These are phyloP conservation scores for Melanostigma gelatinosum DNA, from an alignment of 2,113 vertebrate genomes.

Conservation along the genomic window DNA sequence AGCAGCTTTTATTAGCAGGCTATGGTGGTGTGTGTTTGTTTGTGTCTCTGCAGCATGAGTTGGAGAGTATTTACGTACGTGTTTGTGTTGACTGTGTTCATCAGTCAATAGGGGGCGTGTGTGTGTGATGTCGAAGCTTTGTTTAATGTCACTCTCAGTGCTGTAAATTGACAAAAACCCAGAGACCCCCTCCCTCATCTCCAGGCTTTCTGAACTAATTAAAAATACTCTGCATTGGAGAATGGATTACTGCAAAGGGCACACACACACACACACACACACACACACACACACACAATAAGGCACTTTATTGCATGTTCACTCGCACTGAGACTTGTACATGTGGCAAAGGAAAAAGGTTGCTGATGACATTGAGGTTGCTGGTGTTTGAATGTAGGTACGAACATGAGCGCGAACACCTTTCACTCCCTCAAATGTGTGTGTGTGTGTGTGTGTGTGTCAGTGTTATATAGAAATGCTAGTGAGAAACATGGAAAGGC, in stretches of 20 bases:
- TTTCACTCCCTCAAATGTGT: constrained; percentile 17
- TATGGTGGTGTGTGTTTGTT: not conserved
- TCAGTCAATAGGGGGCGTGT: constrained; percentile 9
- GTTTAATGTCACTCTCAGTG: constrained; percentile 62
- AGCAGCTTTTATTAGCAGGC: constrained; percentile 3
- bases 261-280: constrained; percentile 20
- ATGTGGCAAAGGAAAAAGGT: constrained; percentile 6
- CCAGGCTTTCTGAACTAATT: constrained; percentile 54
- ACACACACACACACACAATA: not conserved
- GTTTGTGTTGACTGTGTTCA: constrained; percentile 1
- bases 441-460: constrained; percentile 9
- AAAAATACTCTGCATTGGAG: constrained; percentile 61
- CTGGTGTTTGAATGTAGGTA: constrained; percentile 37
- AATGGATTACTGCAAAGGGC: constrained; percentile 68
- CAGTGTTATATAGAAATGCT: not conserved
- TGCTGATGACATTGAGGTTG: constrained; percentile 42
- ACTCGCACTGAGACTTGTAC: not conserved
- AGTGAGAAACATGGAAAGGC: constrained; percentile 10
- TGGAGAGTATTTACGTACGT: not conserved
- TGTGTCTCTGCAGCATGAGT: not conserved
- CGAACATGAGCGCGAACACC: constrained; percentile 11
- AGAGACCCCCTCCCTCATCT: constrained; percentile 26
- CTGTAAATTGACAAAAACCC: constrained; percentile 54
- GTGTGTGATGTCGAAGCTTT: constrained; percentile 38
- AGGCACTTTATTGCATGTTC: constrained; percentile 9